Evolutionary conservation across 2,888 invertebrate genomes (phyloP).

Genomic region (Danaus chrysippus): DNA sequence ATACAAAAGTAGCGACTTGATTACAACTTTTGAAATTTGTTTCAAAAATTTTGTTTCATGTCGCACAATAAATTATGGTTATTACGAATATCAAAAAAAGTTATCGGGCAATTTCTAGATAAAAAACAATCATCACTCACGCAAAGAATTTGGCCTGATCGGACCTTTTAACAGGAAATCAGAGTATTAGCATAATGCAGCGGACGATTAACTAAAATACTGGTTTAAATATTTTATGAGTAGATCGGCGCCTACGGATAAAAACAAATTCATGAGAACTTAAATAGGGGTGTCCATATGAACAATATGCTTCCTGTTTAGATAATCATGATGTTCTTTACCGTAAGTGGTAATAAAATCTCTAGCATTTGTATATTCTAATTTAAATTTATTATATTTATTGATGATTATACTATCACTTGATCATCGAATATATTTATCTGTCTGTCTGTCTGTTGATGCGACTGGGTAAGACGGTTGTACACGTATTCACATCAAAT

Average conservation of each 20-base stretch:
- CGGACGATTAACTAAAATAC: constrained; percentile 57
- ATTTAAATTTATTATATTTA: too few species aligned
- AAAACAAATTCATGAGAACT: constrained; percentile 36
- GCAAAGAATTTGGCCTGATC: constrained; percentile 50
- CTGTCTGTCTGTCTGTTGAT: too few species aligned
- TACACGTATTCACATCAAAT: too few species aligned
- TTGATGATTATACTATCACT: too few species aligned
- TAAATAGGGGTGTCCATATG: constrained; percentile 23
- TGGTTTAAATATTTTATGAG: constrained; percentile 52
- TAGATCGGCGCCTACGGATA: constrained; percentile 45
- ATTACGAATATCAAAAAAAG: too few species aligned
- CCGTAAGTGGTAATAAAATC: background rate
- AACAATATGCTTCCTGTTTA: constrained; percentile 30
- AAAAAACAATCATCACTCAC: constrained; percentile 47
- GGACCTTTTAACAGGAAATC: constrained; percentile 61
- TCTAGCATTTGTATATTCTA: too few species aligned
- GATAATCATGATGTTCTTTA: constrained; percentile 20
- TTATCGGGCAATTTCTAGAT: constrained; percentile 20
- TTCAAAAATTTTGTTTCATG: too few species aligned
- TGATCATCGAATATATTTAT: too few species aligned
- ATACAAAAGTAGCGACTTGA: too few species aligned
- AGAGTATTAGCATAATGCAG: constrained; percentile 68
- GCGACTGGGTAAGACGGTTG: too few species aligned
- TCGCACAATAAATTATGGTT: too few species aligned
- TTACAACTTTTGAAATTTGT: too few species aligned